Percentiles rank a stretch among this genome's conserved stretches.
Evolutionary conservation across 2,113 vertebrate genomes (phyloP).

Genomic region (Nerophis ophidion): DNA sequence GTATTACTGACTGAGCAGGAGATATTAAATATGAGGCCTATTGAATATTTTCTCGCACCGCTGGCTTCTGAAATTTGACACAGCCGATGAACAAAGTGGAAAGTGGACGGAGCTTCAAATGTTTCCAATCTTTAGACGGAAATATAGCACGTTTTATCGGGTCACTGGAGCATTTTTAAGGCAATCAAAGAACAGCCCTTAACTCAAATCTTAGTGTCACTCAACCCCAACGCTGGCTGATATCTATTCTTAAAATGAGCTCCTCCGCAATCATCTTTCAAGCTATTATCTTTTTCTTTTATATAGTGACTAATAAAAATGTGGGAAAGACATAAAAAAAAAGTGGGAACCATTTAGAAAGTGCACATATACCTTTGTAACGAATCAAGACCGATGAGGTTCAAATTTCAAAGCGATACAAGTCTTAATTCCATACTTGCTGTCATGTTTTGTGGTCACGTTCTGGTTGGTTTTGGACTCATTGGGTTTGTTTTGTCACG

Average conservation of each 20-base stretch:
- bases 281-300: neutral
- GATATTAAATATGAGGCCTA: conserved; percentile 45
- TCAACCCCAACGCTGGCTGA: conserved; percentile 4
- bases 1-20: conserved; percentile 43
- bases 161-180: conserved; percentile 40
- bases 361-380: conserved; percentile 46
- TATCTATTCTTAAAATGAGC: conserved; percentile 17
- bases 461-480: too few relatives aligned
- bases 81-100: conserved; percentile 42
- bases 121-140: conserved; percentile 36
- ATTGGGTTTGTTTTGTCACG: too few relatives aligned
- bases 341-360: conserved; percentile 52
- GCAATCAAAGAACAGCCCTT: conserved; percentile 38
- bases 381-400: conserved; percentile 58
- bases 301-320: neutral
- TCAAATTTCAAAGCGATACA: conserved; percentile 55
- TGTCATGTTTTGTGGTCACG: too few relatives aligned
- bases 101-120: conserved; percentile 30
- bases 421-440: conserved; percentile 70
- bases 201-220: conserved; percentile 41
- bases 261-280: neutral
- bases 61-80: conserved; percentile 49
- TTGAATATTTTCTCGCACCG: conserved; percentile 45
- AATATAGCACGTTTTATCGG: conserved; percentile 48
- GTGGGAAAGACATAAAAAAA: neutral